Percentiles rank a stretch among this genome's conserved stretches.
phyloP scores from a whole-genome alignment of 2,888 invertebrate species.

The Xanthorhoe designata region DNA sequence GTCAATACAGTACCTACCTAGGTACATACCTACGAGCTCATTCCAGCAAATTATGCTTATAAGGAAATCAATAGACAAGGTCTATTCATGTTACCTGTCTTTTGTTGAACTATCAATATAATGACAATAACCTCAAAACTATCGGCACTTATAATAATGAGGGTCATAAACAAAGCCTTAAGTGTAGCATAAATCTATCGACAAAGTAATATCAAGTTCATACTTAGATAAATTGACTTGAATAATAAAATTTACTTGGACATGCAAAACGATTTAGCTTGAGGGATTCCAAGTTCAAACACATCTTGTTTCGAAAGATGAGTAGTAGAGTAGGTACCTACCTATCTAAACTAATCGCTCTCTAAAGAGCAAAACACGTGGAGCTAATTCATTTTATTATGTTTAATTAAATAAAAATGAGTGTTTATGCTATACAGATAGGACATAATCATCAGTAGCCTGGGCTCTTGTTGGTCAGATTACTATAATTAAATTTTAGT shows the following conservation, averaged over 20 bases:
- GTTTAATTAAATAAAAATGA: too few species aligned
- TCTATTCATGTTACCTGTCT: constrained; percentile 24
- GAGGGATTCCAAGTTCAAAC: too few species aligned
- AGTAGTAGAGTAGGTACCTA: too few species aligned
- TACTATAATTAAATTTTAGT: too few species aligned
- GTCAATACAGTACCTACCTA: neutral
- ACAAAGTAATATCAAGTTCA: constrained; percentile 15
- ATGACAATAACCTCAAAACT: constrained; percentile 63
- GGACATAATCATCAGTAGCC: too few species aligned
- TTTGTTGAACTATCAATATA: constrained; percentile 48
- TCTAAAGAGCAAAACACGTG: too few species aligned
- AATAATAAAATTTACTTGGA: neutral
- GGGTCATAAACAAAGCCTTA: constrained; percentile 54
- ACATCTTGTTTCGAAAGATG: too few species aligned
- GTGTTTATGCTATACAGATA: too few species aligned
- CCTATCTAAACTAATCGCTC: too few species aligned
- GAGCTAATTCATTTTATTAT: too few species aligned
- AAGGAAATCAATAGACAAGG: constrained; percentile 46
- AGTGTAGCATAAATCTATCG: constrained; percentile 36
- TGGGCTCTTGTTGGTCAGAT: too few species aligned
- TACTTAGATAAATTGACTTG: neutral
- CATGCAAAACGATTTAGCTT: too few species aligned
- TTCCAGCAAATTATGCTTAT: constrained; percentile 28
- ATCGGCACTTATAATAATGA: constrained; percentile 53
- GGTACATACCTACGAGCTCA: neutral